Evolutionary conservation across 2,888 invertebrate genomes (phyloP).

Genomic region (Drosophila leonis): DNA sequence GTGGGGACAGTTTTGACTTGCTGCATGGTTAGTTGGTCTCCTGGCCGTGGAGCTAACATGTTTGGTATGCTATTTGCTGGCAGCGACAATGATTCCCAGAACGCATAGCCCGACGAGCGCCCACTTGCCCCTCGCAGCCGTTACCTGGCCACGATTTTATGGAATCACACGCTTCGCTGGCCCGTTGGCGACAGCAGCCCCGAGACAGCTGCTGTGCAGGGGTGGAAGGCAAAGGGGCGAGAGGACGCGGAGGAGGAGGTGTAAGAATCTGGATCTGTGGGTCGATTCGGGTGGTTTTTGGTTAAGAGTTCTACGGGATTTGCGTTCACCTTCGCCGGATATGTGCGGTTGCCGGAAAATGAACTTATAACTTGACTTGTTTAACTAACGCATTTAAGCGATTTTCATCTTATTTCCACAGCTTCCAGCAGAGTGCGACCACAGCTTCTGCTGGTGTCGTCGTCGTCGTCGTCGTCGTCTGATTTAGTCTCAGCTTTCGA

Average conservation of each 20-base stretch:
- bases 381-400: slow-evolving; percentile 79
- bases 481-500: slow-evolving; percentile 8
- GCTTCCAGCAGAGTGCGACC: slow-evolving; percentile 16
- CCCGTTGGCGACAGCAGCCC: slow-evolving; percentile 54
- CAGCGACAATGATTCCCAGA: slow-evolving; percentile 68
- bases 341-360: slow-evolving; percentile 79
- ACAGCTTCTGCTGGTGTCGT: slow-evolving; percentile 13
- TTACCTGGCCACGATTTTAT: slow-evolving; percentile 63
- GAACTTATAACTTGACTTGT: slow-evolving; percentile 79
- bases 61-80: slow-evolving; percentile 46
- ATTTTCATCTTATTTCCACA: slow-evolving; percentile 63
- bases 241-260: background rate
- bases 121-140: background rate
- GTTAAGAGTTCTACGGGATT: slow-evolving; percentile 27
- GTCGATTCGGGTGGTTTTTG: background rate
- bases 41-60: slow-evolving; percentile 25
- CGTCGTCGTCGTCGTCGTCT: background rate
- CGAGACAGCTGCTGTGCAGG: slow-evolving; percentile 1
- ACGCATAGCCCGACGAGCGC: slow-evolving; percentile 21
- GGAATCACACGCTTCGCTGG: slow-evolving; percentile 74
- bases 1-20: slow-evolving; percentile 55
- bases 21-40: slow-evolving; percentile 57
- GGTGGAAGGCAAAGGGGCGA: background rate
- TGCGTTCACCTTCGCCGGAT: slow-evolving; percentile 70
- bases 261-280: background rate